phyloP scores from a whole-genome alignment of 2,797 vertebrate genomes.

The Microctenopoma lineatum region DNA sequence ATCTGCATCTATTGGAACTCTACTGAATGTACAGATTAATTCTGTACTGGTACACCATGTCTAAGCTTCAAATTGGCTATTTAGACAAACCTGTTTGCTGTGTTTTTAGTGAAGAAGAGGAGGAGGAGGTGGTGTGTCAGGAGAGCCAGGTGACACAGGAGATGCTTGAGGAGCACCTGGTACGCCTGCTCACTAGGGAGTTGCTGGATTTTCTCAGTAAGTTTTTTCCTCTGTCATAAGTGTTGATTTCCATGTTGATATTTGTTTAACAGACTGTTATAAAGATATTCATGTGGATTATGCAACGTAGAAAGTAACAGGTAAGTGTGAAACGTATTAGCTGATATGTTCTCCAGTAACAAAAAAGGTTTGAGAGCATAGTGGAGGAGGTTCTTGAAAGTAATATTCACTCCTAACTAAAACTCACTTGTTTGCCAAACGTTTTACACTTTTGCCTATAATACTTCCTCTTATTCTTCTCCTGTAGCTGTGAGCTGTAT shows the following conservation, averaged over 20 bases:
- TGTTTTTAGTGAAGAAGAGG: conserved; percentile 75
- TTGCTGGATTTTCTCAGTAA: conserved; percentile 95
- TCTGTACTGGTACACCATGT: neutral
- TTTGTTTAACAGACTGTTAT: neutral
- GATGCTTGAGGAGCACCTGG: conserved; percentile 94
- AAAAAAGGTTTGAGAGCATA: too few species aligned
- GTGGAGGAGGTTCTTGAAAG: too few species aligned
- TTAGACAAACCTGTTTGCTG: neutral
- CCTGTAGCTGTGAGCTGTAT: conserved; percentile 90
- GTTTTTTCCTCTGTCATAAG: conserved; percentile 56
- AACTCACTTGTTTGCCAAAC: neutral
- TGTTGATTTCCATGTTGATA: neutral
- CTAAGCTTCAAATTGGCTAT: neutral
- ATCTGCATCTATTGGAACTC: neutral
- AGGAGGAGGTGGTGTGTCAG: conserved; percentile 85
- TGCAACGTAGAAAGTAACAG: neutral
- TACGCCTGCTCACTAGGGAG: conserved; percentile 92
- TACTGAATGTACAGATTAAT: neutral
- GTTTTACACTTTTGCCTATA: conserved; percentile 1
- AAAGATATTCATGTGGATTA: neutral
- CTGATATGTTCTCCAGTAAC: neutral
- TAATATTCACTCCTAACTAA: neutral
- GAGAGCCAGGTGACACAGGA: conserved; percentile 95
- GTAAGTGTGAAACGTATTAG: neutral
- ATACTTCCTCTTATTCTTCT: conserved; percentile 19